Base-by-base conservation (phyloP, 2,888 invertebrate species). In the Xestia sexstrigata region DNA sequence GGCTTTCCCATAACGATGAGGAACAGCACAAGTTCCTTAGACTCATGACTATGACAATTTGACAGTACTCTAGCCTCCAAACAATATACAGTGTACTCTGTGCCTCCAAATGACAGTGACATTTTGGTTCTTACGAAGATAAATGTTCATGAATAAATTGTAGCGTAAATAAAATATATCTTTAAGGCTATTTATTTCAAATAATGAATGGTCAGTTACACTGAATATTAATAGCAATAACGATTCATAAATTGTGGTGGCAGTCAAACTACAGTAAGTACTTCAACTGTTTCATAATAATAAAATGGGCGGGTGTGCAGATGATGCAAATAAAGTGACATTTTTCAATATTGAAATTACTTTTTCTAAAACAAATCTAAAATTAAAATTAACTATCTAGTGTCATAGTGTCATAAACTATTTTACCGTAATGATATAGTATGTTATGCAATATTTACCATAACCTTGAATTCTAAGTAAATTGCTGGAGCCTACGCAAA, bases 391-490 rank as follows among this genome's bases (percentile, higher is more conserved):
- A 60, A 20, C 5, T 39, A n/a, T 20, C 15, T 30, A 39, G 8
- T 0, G 58, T 20, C 60, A n/a, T n/a, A n/a, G 45, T 9, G 5
- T n/a, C 15, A 4, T 30, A 55, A 52, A 65, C 66, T 45, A 42
- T 63, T 74, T 30, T 60, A 3, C 42, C 13, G 42, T 60, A 6
- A 47, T 71, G n/a, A 15, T 52, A 39, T 58, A 66, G n/a, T 66
- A 69, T n/a, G 81, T 88, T 84, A 87, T 85, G 88, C 88, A 88
- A 88, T 85, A 74, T 72, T 70, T 70, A 72, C 20, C 35, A 80
- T 88, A 88, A 87, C 88, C 85, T 88, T 84, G 81, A 88, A 82
- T 77, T 52, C 20, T 20, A 47, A 9, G 35, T 35, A 39, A 1
- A 1, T 62, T 62, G 11, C 67, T 71, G 67, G 76, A 79, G 73